Evolutionary conservation across 2,888 invertebrate genomes (phyloP), one percentile per base, ranked within the genome.

Genomic region (Strigamia crassipes): DNA sequence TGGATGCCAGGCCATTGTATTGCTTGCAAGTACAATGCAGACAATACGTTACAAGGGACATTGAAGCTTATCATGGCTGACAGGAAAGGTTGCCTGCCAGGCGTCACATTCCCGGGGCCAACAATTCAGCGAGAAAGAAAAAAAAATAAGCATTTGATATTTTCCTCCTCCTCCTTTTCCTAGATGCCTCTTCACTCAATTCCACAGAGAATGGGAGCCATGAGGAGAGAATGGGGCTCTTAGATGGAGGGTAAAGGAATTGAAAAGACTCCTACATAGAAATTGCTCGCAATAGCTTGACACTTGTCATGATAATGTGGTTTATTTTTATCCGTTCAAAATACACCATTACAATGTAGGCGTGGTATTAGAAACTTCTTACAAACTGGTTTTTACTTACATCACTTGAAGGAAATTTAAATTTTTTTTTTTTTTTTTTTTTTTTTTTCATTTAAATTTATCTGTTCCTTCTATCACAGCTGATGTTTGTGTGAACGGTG

Each of bases 1-100:
- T 56, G 56, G 56, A 56, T 56, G 56, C 56, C 56, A 56, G 56
- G 56, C 56, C 56, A 56, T 56, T 56, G 56, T 56, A 56, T 56
- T 56, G 56, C 56, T 56, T 56, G 56, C 56, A 56, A 56, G 56
- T 56, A 56, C 56, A 56, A 56, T 56, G 56, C 56, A 56, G 56
- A 56, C 56, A 56, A 56, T 56, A 56, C 56, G 56, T 56, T 56
- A 56, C 56, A 56, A 56, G 56, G 56, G 56, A 56, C 56, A 56
- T 56, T 56, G 56, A 56, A 21, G 56, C 56, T 56, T 56, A 56
- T 56, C 56, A 56, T 56, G 56, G 56, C 56, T 56, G 56, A 56
- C 56, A 56, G 56, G 56, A 56, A 56, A 56, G 56, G 56, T 56
- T 56, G 56, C 56, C 56, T 56, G 56, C 56, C 56, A 56, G 56